Base-by-base conservation (phyloP, 2,113 vertebrate species). In the Takifugu flavidus region DNA sequence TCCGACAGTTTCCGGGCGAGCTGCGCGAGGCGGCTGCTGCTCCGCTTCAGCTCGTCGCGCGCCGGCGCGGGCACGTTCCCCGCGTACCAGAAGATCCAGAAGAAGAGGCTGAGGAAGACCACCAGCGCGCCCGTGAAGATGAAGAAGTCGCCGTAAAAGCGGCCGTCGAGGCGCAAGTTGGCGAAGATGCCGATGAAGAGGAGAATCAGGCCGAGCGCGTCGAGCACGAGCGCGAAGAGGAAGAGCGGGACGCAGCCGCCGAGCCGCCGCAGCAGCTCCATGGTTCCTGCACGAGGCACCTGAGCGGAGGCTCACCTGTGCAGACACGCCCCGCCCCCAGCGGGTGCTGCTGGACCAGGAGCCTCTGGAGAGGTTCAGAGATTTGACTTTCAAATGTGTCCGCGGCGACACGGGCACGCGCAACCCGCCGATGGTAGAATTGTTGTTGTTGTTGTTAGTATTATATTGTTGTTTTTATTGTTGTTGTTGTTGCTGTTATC, bases 21-120 rank as follows among this genome's bases (percentile, higher is more conserved):
- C 26, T 28, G 13, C 52, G 53, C 76, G 31, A 90, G 45, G 58
- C 80, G 76, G 63, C 4, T 64, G 14, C 51, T 63, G 25, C 50
- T 65, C 13, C 34, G 34, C 52, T 55, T 54, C 59, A 52, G 46
- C 10, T 2, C 0, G 2, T 28, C 53, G 4, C 20, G 66, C 4
- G 70, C 13, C 14, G 45, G 13, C 45, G 15, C 74, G 15, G 20
- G 75, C 11, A 92, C 56, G 84, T 92, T 92, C 0, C 89, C 87
- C 49, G 82, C 57, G 75, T 90, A 91, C 91, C 91, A 92, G 75
- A 90, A 72, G 42, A 92, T 44, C 91, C 91, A 92, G 46, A 50
- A 66, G 56, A 44, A 80, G 58, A 91, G 57, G 63, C 91, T 91
- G 56, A 53, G 1, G 79, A 92, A 90, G 11, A 91, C 12, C 6